Evolutionary conservation across 1,140 invertebrate species (phyloP).

Genomic region (Drosophila pallidifrons): DNA sequence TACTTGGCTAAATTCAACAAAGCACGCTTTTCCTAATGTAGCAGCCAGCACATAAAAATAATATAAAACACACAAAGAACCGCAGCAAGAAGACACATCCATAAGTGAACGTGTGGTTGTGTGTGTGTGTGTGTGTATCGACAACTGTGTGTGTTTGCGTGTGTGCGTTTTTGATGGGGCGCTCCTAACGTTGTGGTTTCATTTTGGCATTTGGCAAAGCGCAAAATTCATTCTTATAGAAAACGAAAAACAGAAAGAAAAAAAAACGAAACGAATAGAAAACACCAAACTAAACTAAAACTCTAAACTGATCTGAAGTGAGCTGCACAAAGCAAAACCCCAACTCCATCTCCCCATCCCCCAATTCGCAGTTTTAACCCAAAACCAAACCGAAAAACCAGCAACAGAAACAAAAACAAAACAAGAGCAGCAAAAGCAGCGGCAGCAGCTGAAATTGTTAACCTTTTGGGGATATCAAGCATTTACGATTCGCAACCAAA

Average conservation of each 20-base stretch:
- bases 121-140: background rate
- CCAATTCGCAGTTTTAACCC: background rate
- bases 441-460: conserved; percentile 72
- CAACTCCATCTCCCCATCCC: background rate
- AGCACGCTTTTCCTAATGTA: conserved; percentile 56
- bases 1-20: conserved; percentile 51
- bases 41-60: conserved; percentile 28
- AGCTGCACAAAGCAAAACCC: conserved; percentile 11
- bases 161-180: conserved; percentile 4
- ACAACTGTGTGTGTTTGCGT: conserved; percentile 24
- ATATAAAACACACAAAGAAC: conserved; percentile 15
- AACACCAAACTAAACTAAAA: conserved; percentile 18
- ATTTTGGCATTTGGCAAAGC: conserved; percentile 63
- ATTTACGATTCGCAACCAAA: conserved; percentile 71
- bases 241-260: conserved; percentile 31
- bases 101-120: background rate
- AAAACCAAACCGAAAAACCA: conserved; percentile 11
- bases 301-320: conserved; percentile 9
- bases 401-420: conserved; percentile 37
- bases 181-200: conserved; percentile 52
- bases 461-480: conserved; percentile 81
- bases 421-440: conserved; percentile 41
- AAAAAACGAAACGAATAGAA: conserved; percentile 19
- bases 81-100: conserved; percentile 5
- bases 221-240: conserved; percentile 61